phyloP scores from a whole-genome alignment of 1,140 invertebrate species.

The Danaus plexippus region DNA sequence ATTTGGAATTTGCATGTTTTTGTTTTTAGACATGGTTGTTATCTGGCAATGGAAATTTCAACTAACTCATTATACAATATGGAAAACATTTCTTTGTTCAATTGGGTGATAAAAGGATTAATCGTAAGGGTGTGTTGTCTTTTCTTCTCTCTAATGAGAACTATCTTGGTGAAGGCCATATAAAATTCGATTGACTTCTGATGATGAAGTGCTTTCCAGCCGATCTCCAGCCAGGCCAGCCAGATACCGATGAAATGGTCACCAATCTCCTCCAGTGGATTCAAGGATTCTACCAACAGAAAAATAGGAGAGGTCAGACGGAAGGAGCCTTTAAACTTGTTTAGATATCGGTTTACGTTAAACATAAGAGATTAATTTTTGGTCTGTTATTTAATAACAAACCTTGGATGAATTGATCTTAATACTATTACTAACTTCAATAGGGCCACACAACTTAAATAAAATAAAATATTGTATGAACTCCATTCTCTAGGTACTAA shows the following conservation, averaged over 20 bases:
- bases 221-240: constrained; percentile 44
- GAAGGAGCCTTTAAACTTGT: not conserved
- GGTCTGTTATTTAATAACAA: too few species aligned
- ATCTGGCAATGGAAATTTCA: too few species aligned
- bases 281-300: constrained; percentile 78
- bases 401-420: too few species aligned
- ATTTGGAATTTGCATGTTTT: too few species aligned
- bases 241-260: constrained; percentile 78
- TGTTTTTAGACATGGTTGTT: too few species aligned
- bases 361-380: constrained; percentile 13
- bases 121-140: not conserved
- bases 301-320: constrained; percentile 76
- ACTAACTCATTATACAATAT: too few species aligned
- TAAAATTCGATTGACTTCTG: constrained; percentile 29
- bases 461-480: too few species aligned
- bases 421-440: too few species aligned
- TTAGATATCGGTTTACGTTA: constrained; percentile 4
- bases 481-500: too few species aligned
- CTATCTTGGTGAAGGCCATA: constrained; percentile 21
- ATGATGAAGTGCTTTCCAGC: constrained; percentile 52
- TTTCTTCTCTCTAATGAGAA: constrained; percentile 21
- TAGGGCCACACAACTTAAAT: too few species aligned
- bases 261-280: constrained; percentile 81
- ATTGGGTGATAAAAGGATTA: too few species aligned
- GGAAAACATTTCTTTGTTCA: too few species aligned